Evolutionary conservation across 1,140 invertebrate species (phyloP).

Genomic region (Brachystomella parvula): DNA sequence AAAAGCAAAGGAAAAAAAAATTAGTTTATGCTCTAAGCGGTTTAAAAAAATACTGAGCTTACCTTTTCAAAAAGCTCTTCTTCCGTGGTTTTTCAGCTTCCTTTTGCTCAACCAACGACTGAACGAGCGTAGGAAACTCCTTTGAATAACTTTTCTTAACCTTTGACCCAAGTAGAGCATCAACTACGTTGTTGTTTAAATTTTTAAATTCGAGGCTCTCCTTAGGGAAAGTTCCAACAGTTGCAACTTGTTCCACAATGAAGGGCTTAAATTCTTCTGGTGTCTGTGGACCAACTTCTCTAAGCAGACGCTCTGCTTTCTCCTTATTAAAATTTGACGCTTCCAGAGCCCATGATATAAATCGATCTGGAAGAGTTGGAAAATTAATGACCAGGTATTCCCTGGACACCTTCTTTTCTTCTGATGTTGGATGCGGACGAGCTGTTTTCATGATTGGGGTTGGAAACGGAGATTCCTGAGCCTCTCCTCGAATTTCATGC

Average conservation of each 20-base stretch:
- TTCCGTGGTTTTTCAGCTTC: not conserved
- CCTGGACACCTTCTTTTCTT: slow-evolving; percentile 25
- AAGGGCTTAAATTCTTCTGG: slow-evolving; percentile 38
- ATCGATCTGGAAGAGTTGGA: slow-evolving; percentile 33
- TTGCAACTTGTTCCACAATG: slow-evolving; percentile 1
- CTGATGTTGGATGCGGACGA: slow-evolving; percentile 27
- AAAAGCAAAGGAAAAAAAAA: slow-evolving; percentile 11
- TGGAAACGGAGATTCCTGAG: slow-evolving; percentile 35
- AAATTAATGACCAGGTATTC: slow-evolving; percentile 26
- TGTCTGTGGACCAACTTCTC: slow-evolving; percentile 33
- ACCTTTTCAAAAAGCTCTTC: not conserved
- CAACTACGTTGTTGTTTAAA: slow-evolving; percentile 15
- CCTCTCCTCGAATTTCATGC: slow-evolving; percentile 24
- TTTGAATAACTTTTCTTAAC: slow-evolving; percentile 10
- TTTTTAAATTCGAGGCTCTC: slow-evolving; percentile 6
- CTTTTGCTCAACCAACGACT: not conserved
- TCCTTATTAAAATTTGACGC: slow-evolving; percentile 26
- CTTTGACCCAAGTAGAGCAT: not conserved
- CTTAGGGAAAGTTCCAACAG: not conserved
- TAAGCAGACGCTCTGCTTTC: slow-evolving; percentile 28
- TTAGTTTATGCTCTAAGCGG: not conserved
- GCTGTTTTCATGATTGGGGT: slow-evolving; percentile 34
- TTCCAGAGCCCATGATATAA: slow-evolving; percentile 35
- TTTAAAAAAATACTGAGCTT: slow-evolving; percentile 6
- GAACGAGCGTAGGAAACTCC: not conserved